phyloP scores from a whole-genome alignment of 2,113 vertebrate genomes.

The Dasyprocta punctata region DNA sequence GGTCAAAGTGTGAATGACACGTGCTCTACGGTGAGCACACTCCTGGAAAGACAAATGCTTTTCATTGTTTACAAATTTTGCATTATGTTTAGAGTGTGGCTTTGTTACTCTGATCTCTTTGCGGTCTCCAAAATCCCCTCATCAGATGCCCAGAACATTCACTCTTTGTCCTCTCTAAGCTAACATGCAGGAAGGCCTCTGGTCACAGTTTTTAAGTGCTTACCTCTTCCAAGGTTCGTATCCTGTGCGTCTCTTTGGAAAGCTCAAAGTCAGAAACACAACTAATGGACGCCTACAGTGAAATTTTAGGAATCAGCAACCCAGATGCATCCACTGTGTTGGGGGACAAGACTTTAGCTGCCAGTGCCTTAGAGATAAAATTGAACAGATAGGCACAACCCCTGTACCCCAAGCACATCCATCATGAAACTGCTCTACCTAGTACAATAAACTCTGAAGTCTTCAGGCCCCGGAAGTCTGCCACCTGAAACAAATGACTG shows the following conservation, averaged over 20 bases:
- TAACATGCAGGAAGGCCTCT: background rate
- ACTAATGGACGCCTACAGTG: background rate
- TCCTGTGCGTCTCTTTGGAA: background rate
- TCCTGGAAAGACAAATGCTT: background rate
- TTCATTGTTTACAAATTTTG: background rate
- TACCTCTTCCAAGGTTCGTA: background rate
- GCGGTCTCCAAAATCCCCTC: background rate
- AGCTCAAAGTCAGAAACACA: background rate
- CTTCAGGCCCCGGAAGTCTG: background rate
- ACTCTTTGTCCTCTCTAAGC: background rate
- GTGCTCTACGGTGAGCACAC: slow-evolving; percentile 34
- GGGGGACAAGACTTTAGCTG: background rate
- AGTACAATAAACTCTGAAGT: background rate
- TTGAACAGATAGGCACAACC: background rate
- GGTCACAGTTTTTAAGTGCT: background rate
- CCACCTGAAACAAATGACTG: background rate
- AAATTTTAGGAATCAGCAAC: background rate
- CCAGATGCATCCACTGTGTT: background rate
- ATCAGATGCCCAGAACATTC: background rate
- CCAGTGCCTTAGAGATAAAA: background rate
- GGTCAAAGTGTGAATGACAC: slow-evolving; percentile 50
- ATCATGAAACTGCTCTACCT: background rate
- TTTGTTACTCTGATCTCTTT: background rate
- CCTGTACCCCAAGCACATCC: background rate
- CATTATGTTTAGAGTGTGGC: background rate